phyloP scores from a whole-genome alignment of 2,888 invertebrate species.

The Strigamia maritima region DNA sequence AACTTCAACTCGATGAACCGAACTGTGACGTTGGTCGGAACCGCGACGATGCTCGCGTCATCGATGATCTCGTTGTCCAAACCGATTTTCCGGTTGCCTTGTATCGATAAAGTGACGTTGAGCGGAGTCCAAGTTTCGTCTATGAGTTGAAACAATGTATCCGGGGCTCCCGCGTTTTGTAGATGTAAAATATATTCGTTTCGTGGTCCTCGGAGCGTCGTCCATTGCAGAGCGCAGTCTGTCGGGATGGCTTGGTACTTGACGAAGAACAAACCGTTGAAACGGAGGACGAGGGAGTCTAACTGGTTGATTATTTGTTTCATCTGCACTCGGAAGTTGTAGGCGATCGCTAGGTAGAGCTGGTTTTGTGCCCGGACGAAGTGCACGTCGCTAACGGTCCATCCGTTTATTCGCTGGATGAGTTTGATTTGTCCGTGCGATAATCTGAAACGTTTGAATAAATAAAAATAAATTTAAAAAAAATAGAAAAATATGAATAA shows the following conservation, averaged over 20 bases:
- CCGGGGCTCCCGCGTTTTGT: background rate
- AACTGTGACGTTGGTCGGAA: background rate
- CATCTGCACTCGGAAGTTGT: slow-evolving; percentile 34
- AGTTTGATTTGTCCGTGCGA: background rate
- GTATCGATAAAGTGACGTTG: background rate
- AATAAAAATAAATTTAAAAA: background rate
- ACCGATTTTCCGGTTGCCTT: background rate
- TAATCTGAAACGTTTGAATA: background rate
- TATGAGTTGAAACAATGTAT: background rate
- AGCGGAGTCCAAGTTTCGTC: slow-evolving; percentile 31
- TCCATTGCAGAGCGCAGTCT: slow-evolving; percentile 37
- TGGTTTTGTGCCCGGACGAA: slow-evolving; percentile 14
- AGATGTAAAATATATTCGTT: background rate
- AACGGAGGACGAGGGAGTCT: slow-evolving; percentile 36
- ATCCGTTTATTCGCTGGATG: slow-evolving; percentile 36
- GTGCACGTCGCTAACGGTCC: slow-evolving; percentile 21
- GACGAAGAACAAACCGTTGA: slow-evolving; percentile 40
- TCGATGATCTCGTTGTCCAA: background rate
- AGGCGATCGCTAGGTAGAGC: slow-evolving; percentile 37
- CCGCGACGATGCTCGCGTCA: background rate
- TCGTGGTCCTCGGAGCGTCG: background rate
- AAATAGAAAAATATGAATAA: no score
- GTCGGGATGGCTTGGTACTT: slow-evolving; percentile 36
- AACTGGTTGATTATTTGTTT: slow-evolving; percentile 27
- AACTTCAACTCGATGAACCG: background rate